phyloP scores from a whole-genome alignment of 2,888 invertebrate species.

The Ptycholaimellus sp. region DNA sequence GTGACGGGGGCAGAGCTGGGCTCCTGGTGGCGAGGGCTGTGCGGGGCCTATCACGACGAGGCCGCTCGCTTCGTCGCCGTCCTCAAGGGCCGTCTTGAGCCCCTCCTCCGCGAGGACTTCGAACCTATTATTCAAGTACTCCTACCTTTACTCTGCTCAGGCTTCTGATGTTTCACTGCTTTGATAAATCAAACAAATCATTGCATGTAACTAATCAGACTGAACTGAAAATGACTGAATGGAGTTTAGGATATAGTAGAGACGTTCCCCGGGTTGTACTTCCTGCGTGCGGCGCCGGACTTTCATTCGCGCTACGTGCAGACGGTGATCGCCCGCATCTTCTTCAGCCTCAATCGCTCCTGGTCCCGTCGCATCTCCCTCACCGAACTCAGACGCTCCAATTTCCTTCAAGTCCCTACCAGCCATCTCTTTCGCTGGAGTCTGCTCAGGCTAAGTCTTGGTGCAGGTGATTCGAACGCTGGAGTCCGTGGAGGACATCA shows the following conservation, averaged over 20 bases:
- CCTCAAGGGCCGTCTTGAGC: conserved; percentile 65
- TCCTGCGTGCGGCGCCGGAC: conserved; percentile 86
- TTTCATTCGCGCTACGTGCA: conserved; percentile 96
- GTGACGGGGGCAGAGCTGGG: not conserved
- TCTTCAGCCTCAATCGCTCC: conserved; percentile 80
- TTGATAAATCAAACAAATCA: too few species aligned
- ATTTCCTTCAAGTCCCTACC: conserved; percentile 32
- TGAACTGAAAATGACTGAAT: too few species aligned
- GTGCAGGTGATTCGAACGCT: conserved; percentile 41
- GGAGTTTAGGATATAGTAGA: conserved; percentile 98
- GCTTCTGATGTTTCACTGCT: too few species aligned
- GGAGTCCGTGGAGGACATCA: conserved; percentile 88
- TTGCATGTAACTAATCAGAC: too few species aligned
- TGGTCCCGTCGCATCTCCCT: conserved; percentile 81
- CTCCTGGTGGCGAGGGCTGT: conserved; percentile 1
- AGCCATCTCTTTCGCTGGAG: too few species aligned
- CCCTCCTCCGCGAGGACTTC: conserved; percentile 61
- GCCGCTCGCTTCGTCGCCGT: conserved; percentile 36
- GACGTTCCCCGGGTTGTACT: conserved; percentile 74
- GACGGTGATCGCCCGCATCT: conserved; percentile 89
- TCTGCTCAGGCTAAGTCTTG: conserved; percentile 2
- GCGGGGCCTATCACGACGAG: conserved; percentile 15
- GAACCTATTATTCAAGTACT: conserved; percentile 36
- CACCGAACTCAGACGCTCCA: conserved; percentile 64
- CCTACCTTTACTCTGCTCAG: too few species aligned